These are phyloP conservation scores for Pollenia labialis DNA, from an alignment of 2,888 invertebrate species.

Conservation along the genomic window DNA sequence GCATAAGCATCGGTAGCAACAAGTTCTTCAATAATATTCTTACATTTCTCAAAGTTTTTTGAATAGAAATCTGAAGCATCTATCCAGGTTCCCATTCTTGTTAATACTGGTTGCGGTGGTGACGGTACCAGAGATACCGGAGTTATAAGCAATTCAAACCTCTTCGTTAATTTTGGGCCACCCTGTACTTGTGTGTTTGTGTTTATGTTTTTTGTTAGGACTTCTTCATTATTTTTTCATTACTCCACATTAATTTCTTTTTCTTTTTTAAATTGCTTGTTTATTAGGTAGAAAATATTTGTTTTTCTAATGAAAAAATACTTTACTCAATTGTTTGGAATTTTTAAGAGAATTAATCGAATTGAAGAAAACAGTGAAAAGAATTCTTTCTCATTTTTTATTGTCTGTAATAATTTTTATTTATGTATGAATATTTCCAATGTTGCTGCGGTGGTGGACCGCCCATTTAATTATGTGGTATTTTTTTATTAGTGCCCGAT, in stretches of 20 bases:
- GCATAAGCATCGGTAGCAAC: too few relatives aligned
- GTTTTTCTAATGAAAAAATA: neutral
- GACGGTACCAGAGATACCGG: too few relatives aligned
- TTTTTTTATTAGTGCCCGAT: too few relatives aligned
- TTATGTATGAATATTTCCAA: constrained; percentile 8
- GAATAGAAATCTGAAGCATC: too few relatives aligned
- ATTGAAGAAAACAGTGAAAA: neutral
- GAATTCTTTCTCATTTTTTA: neutral
- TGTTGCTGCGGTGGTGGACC: neutral
- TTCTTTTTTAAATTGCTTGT: constrained; percentile 28
- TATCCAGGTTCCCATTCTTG: too few relatives aligned
- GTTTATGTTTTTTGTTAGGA: neutral
- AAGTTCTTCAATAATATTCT: too few relatives aligned
- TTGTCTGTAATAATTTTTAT: neutral
- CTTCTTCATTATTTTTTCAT: constrained; percentile 3
- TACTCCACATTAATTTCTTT: neutral
- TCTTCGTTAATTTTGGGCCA: too few relatives aligned
- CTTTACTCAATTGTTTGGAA: constrained; percentile 21
- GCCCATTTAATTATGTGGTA: neutral
- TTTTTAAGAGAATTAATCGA: constrained; percentile 2
- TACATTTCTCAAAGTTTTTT: too few relatives aligned
- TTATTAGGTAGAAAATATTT: constrained; percentile 5
- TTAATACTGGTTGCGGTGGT: too few relatives aligned
- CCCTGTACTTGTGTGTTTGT: neutral
- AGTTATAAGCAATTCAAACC: too few relatives aligned